Base-by-base conservation (phyloP, 2,797 vertebrate genomes). In the Austrolebias charrua region DNA sequence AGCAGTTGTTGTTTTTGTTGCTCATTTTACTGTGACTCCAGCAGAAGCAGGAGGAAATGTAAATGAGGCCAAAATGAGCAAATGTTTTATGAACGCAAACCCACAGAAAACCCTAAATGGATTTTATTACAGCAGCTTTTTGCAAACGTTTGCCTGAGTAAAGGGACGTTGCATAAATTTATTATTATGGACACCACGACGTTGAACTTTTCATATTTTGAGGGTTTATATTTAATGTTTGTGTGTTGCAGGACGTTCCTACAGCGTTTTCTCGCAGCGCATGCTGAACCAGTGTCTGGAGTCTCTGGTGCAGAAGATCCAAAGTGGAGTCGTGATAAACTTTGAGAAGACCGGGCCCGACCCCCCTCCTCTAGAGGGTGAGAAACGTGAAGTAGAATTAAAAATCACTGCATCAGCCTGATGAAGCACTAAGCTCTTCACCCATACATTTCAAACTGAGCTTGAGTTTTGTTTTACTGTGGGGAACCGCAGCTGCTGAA, bases 241-340 rank as follows among this genome's bases (percentile, higher is more conserved):
- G 35, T 65, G 52, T 1, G 1, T 86, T 86, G 47, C 76, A 98
- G 97, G 97, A 33, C 96, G 97, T 5, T 98, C 97, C 1, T 98
- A 98, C 69, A 96, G 95, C 44, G 96, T 97, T 6, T 96, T 95
- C 78, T 96, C 97, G 62, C 95, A 98, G 91, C 93, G 96, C 55
- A 98, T 96, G 96, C 89, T 98, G 75, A 98, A 98, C 86, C 97
- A 98, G 77, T 98, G 97, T 91, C 88, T 98, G 79, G 97, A 98
- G 87, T 98, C 96, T 62, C 79, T 98, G 86, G 96, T 98, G 80
- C 97, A 98, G 89, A 98, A 98, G 86, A 94, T 98, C 66, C 96
- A 97, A 82, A 98, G 96, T 73, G 97, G 97, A 54, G 96, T 98
- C 45, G 97, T 98, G 62, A 96, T 98, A 71, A 96, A 98, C 87